Percentiles rank a stretch among this genome's conserved stretches.
phyloP scores from a whole-genome alignment of 2,797 vertebrate species.

The Tenualosa thibaudeaui region DNA sequence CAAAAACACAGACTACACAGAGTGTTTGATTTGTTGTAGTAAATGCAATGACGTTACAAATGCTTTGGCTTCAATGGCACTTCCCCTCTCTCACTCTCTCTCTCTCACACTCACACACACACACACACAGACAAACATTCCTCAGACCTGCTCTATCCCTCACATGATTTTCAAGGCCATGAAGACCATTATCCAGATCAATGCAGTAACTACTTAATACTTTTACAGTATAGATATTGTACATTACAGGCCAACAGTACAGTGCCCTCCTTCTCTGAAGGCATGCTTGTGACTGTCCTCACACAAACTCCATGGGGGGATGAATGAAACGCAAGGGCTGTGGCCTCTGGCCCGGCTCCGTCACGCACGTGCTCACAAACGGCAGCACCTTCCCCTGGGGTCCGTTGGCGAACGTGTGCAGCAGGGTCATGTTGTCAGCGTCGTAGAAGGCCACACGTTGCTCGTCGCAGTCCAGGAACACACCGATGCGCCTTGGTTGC shows the following conservation, averaged over 20 bases:
- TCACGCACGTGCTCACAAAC: conserved; percentile 88
- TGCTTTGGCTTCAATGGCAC: neutral
- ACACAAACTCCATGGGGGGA: conserved; percentile 52
- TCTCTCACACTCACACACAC: neutral
- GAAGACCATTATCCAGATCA: neutral
- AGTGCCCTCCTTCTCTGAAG: neutral
- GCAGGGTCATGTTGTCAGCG: conserved; percentile 75
- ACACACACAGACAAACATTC: neutral
- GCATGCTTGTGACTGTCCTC: neutral
- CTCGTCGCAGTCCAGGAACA: conserved; percentile 81
- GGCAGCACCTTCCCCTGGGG: conserved; percentile 73
- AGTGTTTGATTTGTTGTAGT: neutral
- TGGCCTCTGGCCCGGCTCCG: conserved; percentile 60
- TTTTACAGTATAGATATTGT: neutral
- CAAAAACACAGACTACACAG: neutral
- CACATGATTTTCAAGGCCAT: neutral
- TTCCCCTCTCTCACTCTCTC: neutral
- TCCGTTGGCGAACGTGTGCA: conserved; percentile 76
- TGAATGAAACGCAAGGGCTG: conserved; percentile 80
- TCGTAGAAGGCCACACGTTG: conserved; percentile 79
- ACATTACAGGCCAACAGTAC: neutral
- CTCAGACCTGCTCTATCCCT: neutral
- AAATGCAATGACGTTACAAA: neutral
- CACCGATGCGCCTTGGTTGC: conserved; percentile 67
- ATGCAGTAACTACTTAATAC: neutral